Conservation (phyloP, 2,113 vertebrate genomes). For the Pandion haliaetus region DNA sequence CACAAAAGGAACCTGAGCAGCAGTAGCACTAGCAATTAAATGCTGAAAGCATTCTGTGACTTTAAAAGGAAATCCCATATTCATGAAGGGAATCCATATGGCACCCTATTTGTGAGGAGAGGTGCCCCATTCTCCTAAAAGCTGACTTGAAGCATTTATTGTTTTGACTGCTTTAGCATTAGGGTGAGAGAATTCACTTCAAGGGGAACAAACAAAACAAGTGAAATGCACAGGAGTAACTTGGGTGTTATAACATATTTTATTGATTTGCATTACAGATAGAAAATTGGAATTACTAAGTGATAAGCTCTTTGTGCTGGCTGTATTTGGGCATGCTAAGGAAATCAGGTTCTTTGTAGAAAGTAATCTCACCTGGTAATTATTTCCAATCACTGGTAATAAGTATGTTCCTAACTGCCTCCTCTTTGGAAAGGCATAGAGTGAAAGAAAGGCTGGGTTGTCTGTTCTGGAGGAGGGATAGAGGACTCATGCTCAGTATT, state of each 20-base stretch:
- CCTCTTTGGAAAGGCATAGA: neutral
- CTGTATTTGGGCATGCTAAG: neutral
- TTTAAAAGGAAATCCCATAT: constrained; percentile 30
- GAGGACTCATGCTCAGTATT: neutral
- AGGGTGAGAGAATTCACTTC: neutral
- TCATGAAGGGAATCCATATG: constrained; percentile 21
- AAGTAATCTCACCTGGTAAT: neutral
- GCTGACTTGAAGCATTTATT: neutral
- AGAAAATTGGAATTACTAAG: neutral
- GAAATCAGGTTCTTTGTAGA: neutral
- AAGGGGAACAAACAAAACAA: neutral
- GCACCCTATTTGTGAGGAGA: neutral
- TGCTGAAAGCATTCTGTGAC: neutral
- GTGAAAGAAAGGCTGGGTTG: neutral
- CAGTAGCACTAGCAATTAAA: neutral
- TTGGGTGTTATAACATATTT: neutral
- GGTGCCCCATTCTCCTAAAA: neutral
- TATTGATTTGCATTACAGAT: neutral
- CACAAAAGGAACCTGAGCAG: constrained; percentile 6
- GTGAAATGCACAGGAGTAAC: neutral
- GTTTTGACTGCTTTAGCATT: constrained; percentile 3
- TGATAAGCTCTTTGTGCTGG: neutral
- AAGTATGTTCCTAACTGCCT: neutral
- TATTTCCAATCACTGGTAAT: neutral
- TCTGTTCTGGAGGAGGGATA: neutral